These are phyloP conservation scores for Cancer borealis DNA, from an alignment of 2,888 invertebrate species.

Conservation along the genomic window DNA sequence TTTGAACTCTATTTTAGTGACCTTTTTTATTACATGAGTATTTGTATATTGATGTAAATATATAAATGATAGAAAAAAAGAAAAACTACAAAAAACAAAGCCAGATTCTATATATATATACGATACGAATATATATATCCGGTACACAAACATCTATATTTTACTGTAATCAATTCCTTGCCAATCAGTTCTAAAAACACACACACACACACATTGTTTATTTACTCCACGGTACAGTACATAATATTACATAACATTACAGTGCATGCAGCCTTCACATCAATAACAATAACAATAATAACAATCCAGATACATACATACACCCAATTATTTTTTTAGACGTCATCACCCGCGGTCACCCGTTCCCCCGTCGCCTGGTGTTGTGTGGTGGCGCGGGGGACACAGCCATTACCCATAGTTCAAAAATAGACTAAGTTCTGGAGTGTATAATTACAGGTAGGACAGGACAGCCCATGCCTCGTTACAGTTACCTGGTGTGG, in stretches of 20 bases:
- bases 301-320: no score
- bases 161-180: conserved; percentile 36
- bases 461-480: not conserved
- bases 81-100: no score
- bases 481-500: not conserved
- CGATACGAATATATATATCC: conserved; percentile 34
- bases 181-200: conserved; percentile 31
- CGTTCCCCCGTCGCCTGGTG: not conserved
- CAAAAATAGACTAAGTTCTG: conserved; percentile 30
- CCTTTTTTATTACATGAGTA: not conserved
- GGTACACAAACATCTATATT: not conserved
- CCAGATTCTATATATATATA: not conserved
- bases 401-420: conserved; percentile 28
- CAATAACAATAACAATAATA: no score
- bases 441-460: not conserved
- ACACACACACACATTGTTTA: no score
- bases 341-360: not conserved
- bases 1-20: conserved; percentile 36
- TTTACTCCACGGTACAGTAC: not conserved
- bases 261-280: not conserved
- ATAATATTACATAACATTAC: not conserved
- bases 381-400: not conserved
- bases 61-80: conserved; percentile 1
- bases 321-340: not conserved
- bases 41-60: conserved; percentile 38